Conservation (phyloP, 1,140 invertebrate species). For the Agrypnia vestita region DNA sequence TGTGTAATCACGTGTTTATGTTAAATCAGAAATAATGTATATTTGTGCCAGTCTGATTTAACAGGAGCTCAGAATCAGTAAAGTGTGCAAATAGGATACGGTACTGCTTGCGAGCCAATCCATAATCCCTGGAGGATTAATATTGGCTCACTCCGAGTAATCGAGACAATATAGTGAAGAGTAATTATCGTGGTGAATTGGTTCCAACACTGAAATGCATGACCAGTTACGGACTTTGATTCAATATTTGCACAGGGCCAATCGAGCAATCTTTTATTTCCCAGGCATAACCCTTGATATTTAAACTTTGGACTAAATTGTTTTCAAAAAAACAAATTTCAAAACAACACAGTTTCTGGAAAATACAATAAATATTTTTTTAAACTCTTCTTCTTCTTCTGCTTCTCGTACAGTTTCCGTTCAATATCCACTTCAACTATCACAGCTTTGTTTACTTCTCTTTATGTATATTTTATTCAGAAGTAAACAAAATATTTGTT, state of each 20-base stretch:
- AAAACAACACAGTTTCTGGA: no score
- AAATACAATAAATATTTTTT: no score
- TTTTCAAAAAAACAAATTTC: no score
- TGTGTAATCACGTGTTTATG: no score
- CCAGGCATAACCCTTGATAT: no score
- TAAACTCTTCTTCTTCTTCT: no score
- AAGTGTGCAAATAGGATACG: slow-evolving; percentile 26
- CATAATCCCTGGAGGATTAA: slow-evolving; percentile 23
- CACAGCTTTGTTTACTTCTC: no score
- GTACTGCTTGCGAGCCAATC: slow-evolving; percentile 13
- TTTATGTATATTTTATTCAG: no score
- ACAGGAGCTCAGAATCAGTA: background rate
- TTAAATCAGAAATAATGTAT: background rate
- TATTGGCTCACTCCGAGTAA: slow-evolving; percentile 22
- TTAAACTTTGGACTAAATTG: no score
- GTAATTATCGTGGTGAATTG: background rate
- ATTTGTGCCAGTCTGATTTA: background rate
- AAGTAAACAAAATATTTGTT: no score
- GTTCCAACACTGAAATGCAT: background rate
- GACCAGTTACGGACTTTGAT: background rate
- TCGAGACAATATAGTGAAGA: background rate
- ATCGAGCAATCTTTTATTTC: background rate
- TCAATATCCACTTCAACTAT: no score
- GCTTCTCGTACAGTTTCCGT: no score
- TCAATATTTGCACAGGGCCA: background rate